Evolutionary conservation across 2,888 invertebrate species (phyloP).

Genomic region (Tupiocoris notatus): DNA sequence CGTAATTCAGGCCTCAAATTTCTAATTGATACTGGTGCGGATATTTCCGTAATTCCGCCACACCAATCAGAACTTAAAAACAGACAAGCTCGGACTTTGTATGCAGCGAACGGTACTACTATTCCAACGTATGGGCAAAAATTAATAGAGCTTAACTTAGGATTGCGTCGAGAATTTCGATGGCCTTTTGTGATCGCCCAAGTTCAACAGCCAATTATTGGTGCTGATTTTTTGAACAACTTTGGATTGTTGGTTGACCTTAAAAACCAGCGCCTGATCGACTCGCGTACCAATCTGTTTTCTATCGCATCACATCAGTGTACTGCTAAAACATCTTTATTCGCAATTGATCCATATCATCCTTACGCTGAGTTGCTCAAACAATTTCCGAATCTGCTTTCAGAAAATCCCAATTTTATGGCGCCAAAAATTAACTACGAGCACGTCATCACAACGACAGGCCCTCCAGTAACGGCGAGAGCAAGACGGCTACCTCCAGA

Average conservation of each 20-base stretch:
- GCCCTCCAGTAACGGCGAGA: conserved; percentile 46
- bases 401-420: not conserved
- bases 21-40: not conserved
- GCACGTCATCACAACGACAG: conserved; percentile 22
- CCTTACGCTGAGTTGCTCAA: not conserved
- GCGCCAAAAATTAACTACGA: not conserved
- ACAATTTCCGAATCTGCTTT: conserved; percentile 7
- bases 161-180: too few relatives aligned
- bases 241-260: too few relatives aligned
- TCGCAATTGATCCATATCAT: not conserved
- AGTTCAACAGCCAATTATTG: too few relatives aligned
- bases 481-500: conserved; percentile 47
- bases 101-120: too few relatives aligned
- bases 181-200: too few relatives aligned
- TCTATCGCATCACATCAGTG: too few relatives aligned
- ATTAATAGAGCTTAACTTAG: not conserved
- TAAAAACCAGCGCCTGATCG: too few relatives aligned
- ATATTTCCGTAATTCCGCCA: not conserved
- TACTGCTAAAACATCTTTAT: too few relatives aligned
- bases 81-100: too few relatives aligned
- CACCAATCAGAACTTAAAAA: too few relatives aligned
- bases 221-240: too few relatives aligned
- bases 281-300: too few relatives aligned
- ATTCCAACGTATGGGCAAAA: not conserved
- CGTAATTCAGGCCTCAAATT: not conserved